A percentile compares a stretch with the other conserved stretches of the same genome.
Evolutionary conservation across 2,888 invertebrate genomes (phyloP).

Genomic region (Scelioninae gen. 1): DNA sequence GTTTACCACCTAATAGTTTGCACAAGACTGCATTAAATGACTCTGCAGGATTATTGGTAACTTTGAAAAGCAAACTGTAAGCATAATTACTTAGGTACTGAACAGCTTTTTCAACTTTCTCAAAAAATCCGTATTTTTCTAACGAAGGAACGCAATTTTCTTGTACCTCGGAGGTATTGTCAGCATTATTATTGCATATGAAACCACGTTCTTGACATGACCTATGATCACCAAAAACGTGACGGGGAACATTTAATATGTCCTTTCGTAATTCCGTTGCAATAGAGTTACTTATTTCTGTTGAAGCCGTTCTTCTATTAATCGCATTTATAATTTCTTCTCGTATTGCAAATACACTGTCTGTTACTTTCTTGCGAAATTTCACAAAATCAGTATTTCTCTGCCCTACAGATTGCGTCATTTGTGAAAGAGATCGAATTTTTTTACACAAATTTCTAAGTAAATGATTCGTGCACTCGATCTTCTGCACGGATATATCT

Average conservation of each 20-base stretch:
- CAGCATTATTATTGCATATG: background rate
- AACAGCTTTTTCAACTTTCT: conserved; percentile 3
- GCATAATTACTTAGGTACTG: conserved; percentile 24
- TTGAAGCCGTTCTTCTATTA: background rate
- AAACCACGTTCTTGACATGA: background rate
- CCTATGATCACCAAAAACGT: background rate
- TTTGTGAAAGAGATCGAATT: background rate
- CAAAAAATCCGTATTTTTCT: conserved; percentile 10
- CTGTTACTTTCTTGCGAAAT: background rate
- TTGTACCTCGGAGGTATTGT: background rate
- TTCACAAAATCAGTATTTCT: conserved; percentile 8
- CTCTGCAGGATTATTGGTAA: conserved; percentile 47
- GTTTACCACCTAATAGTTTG: conserved; percentile 47
- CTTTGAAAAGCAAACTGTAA: conserved; percentile 26
- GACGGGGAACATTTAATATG: background rate
- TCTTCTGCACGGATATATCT: conserved; percentile 34
- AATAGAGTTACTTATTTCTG: background rate
- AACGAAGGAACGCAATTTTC: conserved; percentile 11
- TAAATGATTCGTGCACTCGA: conserved; percentile 70
- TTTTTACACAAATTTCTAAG: conserved; percentile 53
- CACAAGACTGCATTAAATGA: conserved; percentile 44
- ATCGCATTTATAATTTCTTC: background rate
- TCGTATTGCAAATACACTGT: conserved; percentile 12
- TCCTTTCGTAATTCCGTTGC: background rate
- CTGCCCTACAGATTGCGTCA: background rate